Conservation (phyloP, 2,888 invertebrate genomes). For the Allophyes oxyacanthae region DNA sequence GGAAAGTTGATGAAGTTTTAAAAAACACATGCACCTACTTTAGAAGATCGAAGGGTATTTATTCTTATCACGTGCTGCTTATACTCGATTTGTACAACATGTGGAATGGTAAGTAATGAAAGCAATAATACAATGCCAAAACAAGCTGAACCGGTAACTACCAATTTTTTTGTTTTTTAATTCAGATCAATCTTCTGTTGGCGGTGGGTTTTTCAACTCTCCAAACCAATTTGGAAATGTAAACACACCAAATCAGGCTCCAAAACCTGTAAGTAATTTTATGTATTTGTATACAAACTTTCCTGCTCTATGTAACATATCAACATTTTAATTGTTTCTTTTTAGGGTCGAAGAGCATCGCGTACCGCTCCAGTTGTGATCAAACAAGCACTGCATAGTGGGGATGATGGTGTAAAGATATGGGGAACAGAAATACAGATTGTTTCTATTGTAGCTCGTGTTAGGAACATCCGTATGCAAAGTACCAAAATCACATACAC, state of each 20-base stretch:
- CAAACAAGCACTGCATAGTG: conserved; percentile 82
- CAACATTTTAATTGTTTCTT: conserved; percentile 7
- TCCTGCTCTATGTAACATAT: background rate
- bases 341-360: conserved; percentile 81
- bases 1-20: too few species aligned
- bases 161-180: conserved; percentile 24
- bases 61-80: background rate
- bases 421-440: conserved; percentile 87
- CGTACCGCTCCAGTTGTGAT: conserved; percentile 86
- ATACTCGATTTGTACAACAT: conserved; percentile 45
- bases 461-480: conserved; percentile 82
- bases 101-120: conserved; percentile 70
- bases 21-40: too few species aligned
- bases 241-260: conserved; percentile 82
- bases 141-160: background rate
- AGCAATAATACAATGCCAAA: background rate
- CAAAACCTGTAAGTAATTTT: conserved; percentile 73
- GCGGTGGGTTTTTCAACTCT: conserved; percentile 85
- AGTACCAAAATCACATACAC: conserved; percentile 87
- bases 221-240: conserved; percentile 84
- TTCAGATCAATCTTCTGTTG: conserved; percentile 83
- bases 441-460: conserved; percentile 79
- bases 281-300: background rate
- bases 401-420: conserved; percentile 85
- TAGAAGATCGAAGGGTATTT: too few species aligned